Evolutionary conservation across 2,113 vertebrate genomes (phyloP).

Genomic region (Saimiri boliviensis): DNA sequence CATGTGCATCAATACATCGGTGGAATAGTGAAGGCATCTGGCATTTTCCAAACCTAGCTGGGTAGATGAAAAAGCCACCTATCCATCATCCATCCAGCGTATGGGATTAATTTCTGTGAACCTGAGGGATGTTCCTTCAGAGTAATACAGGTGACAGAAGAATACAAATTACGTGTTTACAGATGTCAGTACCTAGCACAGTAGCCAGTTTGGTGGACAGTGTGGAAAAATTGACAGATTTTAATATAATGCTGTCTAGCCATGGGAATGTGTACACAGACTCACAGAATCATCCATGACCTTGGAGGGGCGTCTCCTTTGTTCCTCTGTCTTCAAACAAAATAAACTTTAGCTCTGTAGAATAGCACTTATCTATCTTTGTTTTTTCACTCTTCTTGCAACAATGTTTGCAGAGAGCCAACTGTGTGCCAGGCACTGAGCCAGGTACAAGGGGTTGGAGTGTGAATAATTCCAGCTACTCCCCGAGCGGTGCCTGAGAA

Average conservation of each 20-base stretch:
- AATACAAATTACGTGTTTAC: conserved; percentile 76
- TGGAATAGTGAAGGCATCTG: not conserved
- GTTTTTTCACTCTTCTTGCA: not conserved
- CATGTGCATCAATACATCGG: not conserved
- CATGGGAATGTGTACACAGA: not conserved
- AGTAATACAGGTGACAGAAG: conserved; percentile 55
- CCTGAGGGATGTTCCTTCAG: conserved; percentile 60
- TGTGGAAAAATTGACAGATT: conserved; percentile 10
- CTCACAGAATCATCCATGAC: not conserved
- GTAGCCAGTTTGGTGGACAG: conserved; percentile 36
- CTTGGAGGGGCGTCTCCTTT: conserved; percentile 28
- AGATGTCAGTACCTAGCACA: conserved; percentile 9
- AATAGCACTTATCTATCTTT: not conserved
- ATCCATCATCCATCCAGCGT: conserved; percentile 66
- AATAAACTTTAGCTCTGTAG: not conserved
- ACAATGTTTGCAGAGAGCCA: not conserved
- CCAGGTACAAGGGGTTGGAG: not conserved
- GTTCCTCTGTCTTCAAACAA: not conserved
- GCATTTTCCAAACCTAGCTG: conserved; percentile 27
- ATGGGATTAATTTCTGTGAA: conserved; percentile 66
- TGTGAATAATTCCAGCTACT: not conserved
- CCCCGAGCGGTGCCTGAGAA: not conserved
- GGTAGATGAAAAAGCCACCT: conserved; percentile 8
- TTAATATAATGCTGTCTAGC: conserved; percentile 55
- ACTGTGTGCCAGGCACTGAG: not conserved